Evolutionary conservation across 2,888 invertebrate genomes (phyloP).

Genomic region (Eupithecia abbreviata): DNA sequence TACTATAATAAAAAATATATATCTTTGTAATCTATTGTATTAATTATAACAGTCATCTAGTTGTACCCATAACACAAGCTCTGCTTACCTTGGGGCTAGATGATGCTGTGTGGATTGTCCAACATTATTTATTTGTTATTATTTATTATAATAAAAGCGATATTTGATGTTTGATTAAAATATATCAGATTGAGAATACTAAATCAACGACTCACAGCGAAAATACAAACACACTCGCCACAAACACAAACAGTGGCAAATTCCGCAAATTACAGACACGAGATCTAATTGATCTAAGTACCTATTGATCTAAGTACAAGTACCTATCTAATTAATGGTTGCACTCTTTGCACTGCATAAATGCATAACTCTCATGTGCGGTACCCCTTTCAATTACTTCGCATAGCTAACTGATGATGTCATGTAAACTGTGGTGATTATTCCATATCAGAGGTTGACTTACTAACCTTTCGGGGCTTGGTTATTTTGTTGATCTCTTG

Average conservation of each 20-base stretch:
- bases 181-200: neutral
- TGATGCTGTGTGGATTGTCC: too few relatives aligned
- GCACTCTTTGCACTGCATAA: conserved; percentile 32
- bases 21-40: too few relatives aligned
- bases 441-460: conserved; percentile 18
- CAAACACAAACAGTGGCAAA: conserved; percentile 27
- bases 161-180: neutral
- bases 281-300: conserved; percentile 12
- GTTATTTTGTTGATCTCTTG: neutral
- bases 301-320: conserved; percentile 5
- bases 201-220: neutral
- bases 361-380: conserved; percentile 26
- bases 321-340: conserved; percentile 25
- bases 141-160: too few relatives aligned
- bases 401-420: conserved; percentile 39
- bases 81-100: too few relatives aligned
- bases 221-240: neutral
- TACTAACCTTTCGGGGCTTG: conserved; percentile 22
- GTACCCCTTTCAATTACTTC: conserved; percentile 38
- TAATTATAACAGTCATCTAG: too few relatives aligned
- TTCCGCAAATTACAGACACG: conserved; percentile 28
- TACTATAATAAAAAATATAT: too few relatives aligned
- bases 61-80: too few relatives aligned
- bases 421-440: conserved; percentile 18
- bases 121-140: too few relatives aligned